Evolutionary conservation across 2,797 vertebrate species (phyloP).

Genomic region (Arvicola amphibius): DNA sequence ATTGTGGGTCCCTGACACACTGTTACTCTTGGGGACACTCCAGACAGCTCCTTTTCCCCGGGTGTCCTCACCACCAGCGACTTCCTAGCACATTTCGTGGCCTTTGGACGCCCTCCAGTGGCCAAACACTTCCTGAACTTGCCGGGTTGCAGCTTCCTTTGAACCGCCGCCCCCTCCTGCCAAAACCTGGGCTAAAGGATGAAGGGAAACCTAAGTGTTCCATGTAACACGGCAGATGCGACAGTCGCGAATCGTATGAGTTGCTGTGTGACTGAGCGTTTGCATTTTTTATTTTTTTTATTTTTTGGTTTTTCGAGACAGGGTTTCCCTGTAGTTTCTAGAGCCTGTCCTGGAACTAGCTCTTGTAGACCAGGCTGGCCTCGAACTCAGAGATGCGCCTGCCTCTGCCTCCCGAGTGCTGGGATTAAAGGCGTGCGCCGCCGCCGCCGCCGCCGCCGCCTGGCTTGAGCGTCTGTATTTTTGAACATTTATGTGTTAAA

Average conservation of each 20-base stretch:
- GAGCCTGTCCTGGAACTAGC: too few species aligned
- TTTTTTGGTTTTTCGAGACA: too few species aligned
- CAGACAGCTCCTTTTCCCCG: background rate
- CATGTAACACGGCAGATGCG: background rate
- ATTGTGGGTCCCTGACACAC: background rate
- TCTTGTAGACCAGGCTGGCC: too few species aligned
- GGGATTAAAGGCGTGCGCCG: too few species aligned
- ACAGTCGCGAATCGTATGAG: background rate
- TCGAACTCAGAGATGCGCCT: too few species aligned
- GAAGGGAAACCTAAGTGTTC: background rate
- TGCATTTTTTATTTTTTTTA: too few species aligned
- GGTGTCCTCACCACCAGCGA: background rate
- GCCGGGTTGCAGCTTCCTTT: background rate
- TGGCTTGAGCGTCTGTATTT: background rate
- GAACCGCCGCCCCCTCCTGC: background rate
- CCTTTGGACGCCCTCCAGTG: slow-evolving; percentile 67
- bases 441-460: too few species aligned
- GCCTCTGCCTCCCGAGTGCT: too few species aligned
- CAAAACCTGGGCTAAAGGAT: background rate
- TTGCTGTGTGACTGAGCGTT: background rate
- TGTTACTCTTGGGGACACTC: background rate
- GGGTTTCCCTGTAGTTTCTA: too few species aligned
- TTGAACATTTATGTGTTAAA: slow-evolving; percentile 38
- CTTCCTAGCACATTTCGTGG: slow-evolving; percentile 7
- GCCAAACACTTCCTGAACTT: slow-evolving; percentile 39